Conservation (phyloP, 64 coral and sea anemone species). For the Montipora efflorescens region DNA sequence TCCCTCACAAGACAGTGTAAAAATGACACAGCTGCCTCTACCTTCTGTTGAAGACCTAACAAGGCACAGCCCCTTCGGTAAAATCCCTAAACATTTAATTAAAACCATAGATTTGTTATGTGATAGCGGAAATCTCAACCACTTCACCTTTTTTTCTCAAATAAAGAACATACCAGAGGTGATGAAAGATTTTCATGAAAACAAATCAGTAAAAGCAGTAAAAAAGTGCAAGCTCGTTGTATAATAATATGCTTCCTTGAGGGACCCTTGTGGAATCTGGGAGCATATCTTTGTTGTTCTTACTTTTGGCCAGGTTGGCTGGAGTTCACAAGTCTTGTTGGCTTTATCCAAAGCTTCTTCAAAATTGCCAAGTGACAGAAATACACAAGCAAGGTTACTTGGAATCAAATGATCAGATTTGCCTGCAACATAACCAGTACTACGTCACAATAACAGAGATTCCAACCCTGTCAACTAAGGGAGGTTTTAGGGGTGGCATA, state of each 20-base stretch:
- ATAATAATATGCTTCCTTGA: too few species aligned
- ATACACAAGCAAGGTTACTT: slow-evolving; percentile 78
- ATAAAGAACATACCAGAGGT: too few species aligned
- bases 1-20: slow-evolving; percentile 78
- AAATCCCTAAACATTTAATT: slow-evolving; percentile 55
- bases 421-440: slow-evolving; percentile 31
- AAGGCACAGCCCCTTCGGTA: slow-evolving; percentile 91
- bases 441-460: neutral
- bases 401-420: slow-evolving; percentile 73
- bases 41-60: slow-evolving; percentile 72
- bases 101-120: too few species aligned
- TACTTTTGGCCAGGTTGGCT: slow-evolving; percentile 89
- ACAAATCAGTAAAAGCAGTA: too few species aligned
- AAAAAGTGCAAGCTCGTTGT: too few species aligned
- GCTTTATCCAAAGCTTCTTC: slow-evolving; percentile 73
- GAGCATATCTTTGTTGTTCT: too few species aligned
- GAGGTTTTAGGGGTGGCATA: too few species aligned
- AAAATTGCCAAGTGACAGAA: slow-evolving; percentile 71
- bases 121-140: too few species aligned
- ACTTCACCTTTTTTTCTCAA: too few species aligned
- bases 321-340: slow-evolving; percentile 55
- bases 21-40: slow-evolving; percentile 80
- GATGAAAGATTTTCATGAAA: too few species aligned
- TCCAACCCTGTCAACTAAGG: too few species aligned
- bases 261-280: too few species aligned